Evolutionary conservation across 2,797 vertebrate species (phyloP), one percentile per base, ranked within the genome.

Genomic region (Sternotherus odoratus): DNA sequence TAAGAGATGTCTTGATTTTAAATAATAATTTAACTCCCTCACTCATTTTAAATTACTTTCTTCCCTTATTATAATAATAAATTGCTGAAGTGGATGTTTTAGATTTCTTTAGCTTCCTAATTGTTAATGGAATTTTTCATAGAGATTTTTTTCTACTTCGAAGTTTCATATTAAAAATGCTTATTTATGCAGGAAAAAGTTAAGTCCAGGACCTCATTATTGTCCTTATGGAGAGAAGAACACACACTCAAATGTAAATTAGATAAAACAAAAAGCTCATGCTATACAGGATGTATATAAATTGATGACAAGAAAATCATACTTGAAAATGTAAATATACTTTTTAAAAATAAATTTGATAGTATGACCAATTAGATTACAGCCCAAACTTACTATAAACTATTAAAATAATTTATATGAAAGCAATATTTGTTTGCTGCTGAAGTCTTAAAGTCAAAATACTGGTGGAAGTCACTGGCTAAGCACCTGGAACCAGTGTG

Each of bases 61-160:
- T 5, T 79, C 0, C 8, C 28, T 72, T 79, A 56, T 2, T 19
- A 3, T 19, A 81, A 2, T n/a, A 86, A 3, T 53, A 17, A 43
- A 13, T n/a, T 80, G 6, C 39, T 82, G 2, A 78, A 49, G 23
- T 15, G 46, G 39, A 26, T 77, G 77, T 79, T 46, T 85, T 86
- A 49, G 3, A 69, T 7, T 57, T 86, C 63, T 51, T 49, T 72
- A 36, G 13, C 49, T 77, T 53, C 86, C 12, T 39, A 33, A 17
- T 4, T 46, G 39, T 7, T 5, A 69, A 23, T 30, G 85, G 1
- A n/a, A 28, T 63, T 85, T 86, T 85, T 78, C 13, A 33, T 16
- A 3, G 23, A 21, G 23, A 48, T 85, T 36, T 81, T 79, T 5
- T 0, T 1, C 4, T 0, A 0, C 23, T 74, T 39, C 26, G 84